Conservation (phyloP, 2,113 vertebrate genomes). For the Cromileptes altivelis region DNA sequence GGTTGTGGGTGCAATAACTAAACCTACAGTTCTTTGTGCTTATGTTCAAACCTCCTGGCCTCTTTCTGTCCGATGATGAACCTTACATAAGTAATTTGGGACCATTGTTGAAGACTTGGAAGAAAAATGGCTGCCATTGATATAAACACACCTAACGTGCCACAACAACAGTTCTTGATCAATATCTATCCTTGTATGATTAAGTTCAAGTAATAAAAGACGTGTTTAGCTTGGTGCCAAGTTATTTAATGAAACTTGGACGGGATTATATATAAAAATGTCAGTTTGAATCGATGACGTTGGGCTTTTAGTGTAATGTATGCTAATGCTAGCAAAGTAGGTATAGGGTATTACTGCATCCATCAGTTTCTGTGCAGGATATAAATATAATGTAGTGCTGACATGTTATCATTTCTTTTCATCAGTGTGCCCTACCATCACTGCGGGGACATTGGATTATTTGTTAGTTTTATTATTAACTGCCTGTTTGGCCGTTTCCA, state of each 20-base stretch:
- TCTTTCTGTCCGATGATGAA: not conserved
- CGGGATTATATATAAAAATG: not conserved
- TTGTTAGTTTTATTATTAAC: not conserved
- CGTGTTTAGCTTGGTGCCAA: conserved; percentile 1
- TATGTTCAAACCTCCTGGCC: not conserved
- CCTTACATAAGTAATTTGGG: not conserved
- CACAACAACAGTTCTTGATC: conserved; percentile 10
- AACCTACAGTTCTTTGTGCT: not conserved
- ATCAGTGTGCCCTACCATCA: not conserved
- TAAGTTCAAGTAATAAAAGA: conserved; percentile 7
- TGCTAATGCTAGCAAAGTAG: conserved; percentile 17
- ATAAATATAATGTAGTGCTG: conserved; percentile 13
- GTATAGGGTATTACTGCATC: not conserved
- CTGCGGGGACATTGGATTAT: not conserved
- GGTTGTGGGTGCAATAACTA: not conserved
- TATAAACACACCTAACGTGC: not conserved
- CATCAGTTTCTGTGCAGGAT: not conserved
- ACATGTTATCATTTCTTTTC: not conserved
- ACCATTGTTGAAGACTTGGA: conserved; percentile 2
- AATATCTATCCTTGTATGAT: conserved; percentile 2
- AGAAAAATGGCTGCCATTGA: not conserved
- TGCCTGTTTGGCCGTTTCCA: not conserved
- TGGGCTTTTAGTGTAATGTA: conserved; percentile 41
- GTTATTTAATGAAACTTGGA: conserved; percentile 16
- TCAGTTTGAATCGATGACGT: conserved; percentile 3